Conservation (phyloP, 2,113 vertebrate species). For the Ellobius talpinus region DNA sequence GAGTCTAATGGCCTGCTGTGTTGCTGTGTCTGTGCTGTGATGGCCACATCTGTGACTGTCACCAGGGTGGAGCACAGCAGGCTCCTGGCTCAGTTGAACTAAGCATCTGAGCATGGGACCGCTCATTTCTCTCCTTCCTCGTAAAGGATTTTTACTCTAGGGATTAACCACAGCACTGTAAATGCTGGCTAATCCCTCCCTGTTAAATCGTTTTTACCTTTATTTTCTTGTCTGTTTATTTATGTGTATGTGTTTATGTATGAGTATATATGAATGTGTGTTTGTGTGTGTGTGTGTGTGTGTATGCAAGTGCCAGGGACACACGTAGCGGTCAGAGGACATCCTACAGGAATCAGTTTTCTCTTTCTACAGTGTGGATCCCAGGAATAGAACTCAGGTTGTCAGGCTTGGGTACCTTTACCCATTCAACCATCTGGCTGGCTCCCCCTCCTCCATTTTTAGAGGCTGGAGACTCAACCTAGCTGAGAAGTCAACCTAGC, state of each 20-base stretch:
- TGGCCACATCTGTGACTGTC: not conserved
- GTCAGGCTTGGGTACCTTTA: not conserved
- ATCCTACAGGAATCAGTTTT: not conserved
- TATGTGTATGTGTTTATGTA: not conserved
- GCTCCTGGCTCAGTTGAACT: slow-evolving; percentile 88
- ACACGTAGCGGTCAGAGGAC: not conserved
- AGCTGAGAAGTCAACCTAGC: slow-evolving; percentile 32
- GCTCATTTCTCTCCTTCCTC: slow-evolving; percentile 75
- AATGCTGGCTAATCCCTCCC: slow-evolving; percentile 57
- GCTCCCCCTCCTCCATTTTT: not conserved
- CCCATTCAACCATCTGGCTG: not conserved
- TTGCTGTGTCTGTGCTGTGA: not conserved
- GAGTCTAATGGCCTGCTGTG: not conserved
- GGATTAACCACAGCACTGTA: slow-evolving; percentile 80
- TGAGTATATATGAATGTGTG: not conserved
- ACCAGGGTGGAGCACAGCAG: slow-evolving; percentile 71
- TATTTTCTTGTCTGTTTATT: not conserved
- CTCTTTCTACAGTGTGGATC: not conserved
- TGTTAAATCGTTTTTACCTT: not conserved
- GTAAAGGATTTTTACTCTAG: slow-evolving; percentile 81
- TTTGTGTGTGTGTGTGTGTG: not conserved
- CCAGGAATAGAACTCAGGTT: not conserved
- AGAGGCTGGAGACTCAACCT: slow-evolving; percentile 58
- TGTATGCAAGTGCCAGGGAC: not conserved
- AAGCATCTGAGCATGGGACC: slow-evolving; percentile 81